These are phyloP conservation scores for Poecile atricapillus DNA, from an alignment of 2,113 vertebrate genomes.

Conservation along the genomic window DNA sequence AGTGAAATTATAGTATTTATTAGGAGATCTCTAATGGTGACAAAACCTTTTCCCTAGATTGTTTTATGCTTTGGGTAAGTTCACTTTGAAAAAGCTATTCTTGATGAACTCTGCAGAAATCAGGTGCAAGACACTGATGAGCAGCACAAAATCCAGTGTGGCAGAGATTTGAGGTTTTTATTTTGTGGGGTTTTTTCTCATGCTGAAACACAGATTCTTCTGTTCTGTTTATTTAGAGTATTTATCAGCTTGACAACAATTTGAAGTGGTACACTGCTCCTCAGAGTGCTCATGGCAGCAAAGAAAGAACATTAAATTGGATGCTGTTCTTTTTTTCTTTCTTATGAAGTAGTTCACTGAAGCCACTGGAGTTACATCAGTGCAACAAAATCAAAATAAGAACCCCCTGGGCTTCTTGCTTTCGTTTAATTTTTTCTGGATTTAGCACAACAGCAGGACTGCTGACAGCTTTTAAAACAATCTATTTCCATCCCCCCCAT, in stretches of 20 bases:
- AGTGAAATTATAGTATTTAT: neutral
- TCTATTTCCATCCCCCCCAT: accelerated
- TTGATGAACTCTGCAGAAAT: neutral
- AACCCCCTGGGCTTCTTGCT: neutral
- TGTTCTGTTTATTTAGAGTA: neutral
- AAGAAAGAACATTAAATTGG: neutral
- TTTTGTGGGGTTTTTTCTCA: neutral
- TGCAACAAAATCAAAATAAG: neutral
- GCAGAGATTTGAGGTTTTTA: neutral
- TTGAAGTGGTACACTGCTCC: neutral
- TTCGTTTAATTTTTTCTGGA: neutral
- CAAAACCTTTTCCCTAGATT: neutral
- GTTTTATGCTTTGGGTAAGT: neutral
- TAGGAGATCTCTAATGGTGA: neutral
- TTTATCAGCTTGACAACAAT: neutral
- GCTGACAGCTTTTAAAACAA: neutral
- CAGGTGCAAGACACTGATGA: neutral
- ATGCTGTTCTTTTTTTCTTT: neutral
- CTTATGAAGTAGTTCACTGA: neutral
- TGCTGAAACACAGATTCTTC: neutral
- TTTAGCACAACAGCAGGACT: neutral
- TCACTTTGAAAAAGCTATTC: neutral
- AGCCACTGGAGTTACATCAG: neutral
- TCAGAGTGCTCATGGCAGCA: neutral
- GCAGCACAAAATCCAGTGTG: neutral